Conservation (phyloP, 1,140 invertebrate genomes). For the Reticulitermes speratus region DNA sequence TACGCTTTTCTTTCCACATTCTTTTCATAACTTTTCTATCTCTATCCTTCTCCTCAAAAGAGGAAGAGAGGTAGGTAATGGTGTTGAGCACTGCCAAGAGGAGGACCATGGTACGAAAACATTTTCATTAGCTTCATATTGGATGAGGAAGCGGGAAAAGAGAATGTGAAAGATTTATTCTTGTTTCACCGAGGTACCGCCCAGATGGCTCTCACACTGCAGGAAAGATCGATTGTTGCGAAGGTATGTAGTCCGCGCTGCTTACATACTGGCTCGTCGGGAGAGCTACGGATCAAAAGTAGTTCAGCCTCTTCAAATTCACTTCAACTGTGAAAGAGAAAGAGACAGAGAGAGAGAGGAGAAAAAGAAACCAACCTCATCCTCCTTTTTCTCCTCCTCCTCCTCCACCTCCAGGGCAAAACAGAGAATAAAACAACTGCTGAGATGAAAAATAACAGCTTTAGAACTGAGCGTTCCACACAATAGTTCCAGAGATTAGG, state of each 20-base stretch:
- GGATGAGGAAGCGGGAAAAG: neutral
- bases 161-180: neutral
- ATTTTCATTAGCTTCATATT: constrained; percentile 4
- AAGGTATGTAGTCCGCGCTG: neutral
- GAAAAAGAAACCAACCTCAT: no score
- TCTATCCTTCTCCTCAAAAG: no score
- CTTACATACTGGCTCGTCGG: neutral
- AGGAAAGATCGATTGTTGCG: neutral
- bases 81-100: neutral
- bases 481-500: no score
- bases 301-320: neutral
- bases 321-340: neutral
- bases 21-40: no score
- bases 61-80: neutral
- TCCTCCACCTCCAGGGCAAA: no score
- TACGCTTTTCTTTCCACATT: no score
- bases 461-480: no score
- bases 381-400: no score
- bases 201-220: neutral
- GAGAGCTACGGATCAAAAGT: neutral
- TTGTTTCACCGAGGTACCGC: neutral
- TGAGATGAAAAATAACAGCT: no score
- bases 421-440: no score
- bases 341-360: neutral
- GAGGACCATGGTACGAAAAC: neutral